Conservation (phyloP, 2,797 vertebrate genomes). For the Austrolebias charrua region DNA sequence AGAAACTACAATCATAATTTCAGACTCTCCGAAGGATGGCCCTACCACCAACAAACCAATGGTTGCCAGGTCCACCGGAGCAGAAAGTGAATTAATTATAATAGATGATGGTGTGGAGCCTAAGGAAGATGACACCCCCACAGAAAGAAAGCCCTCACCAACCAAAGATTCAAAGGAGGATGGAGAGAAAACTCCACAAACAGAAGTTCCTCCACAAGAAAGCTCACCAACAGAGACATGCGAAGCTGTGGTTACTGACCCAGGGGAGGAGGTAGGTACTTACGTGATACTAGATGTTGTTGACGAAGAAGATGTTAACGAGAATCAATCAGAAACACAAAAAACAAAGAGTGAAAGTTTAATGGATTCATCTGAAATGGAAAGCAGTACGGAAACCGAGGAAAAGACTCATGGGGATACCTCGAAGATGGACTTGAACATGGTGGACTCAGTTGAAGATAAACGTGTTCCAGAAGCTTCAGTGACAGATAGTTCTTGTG, state of each 20-base stretch:
- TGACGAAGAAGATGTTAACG: conserved; percentile 4
- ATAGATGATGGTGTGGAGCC: conserved; percentile 11
- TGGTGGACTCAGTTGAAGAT: too few relatives aligned
- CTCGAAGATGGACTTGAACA: conserved; percentile 31
- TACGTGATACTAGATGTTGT: conserved; percentile 20
- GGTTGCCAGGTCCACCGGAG: conserved; percentile 27
- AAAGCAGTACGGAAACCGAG: too few relatives aligned
- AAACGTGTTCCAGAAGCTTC: not conserved
- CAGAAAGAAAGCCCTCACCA: conserved; percentile 8
- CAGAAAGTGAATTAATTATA: conserved; percentile 21
- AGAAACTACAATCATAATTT: conserved; percentile 30
- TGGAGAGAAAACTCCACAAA: too few relatives aligned
- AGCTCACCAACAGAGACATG: conserved; percentile 4
- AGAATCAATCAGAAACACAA: not conserved
- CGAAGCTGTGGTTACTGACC: not conserved
- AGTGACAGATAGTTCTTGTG: conserved; percentile 11
- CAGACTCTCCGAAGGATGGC: not conserved
- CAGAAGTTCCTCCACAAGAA: too few relatives aligned
- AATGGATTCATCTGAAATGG: too few relatives aligned
- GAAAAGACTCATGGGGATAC: not conserved
- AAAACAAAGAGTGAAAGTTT: too few relatives aligned
- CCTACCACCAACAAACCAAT: not conserved
- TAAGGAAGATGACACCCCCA: not conserved
- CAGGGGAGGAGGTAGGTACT: conserved; percentile 7
- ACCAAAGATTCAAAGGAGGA: too few relatives aligned